phyloP scores from a whole-genome alignment of 1,140 invertebrate species.

The Rhopalosiphum padi region DNA sequence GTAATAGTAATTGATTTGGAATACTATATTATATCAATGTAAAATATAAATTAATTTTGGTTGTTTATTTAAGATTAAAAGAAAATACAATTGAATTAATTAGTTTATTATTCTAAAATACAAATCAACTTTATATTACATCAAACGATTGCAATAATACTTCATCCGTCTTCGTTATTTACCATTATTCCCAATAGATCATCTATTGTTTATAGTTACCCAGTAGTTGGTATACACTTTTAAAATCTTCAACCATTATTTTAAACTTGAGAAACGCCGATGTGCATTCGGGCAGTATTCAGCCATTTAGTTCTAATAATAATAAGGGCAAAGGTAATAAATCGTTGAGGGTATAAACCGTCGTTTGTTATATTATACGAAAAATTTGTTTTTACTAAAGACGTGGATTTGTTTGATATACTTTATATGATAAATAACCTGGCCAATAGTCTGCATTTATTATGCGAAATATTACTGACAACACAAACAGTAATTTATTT shows the following conservation, averaged over 20 bases:
- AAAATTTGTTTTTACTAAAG: conserved; percentile 5
- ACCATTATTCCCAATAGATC: neutral
- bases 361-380: neutral
- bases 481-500: conserved; percentile 33
- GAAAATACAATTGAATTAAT: neutral
- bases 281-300: neutral
- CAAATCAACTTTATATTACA: neutral
- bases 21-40: neutral
- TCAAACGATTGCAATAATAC: neutral
- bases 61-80: too few relatives aligned
- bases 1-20: neutral
- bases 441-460: neutral
- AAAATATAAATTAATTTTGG: neutral
- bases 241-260: neutral
- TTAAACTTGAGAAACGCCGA: neutral
- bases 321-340: conserved; percentile 19
- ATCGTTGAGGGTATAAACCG: neutral
- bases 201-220: neutral
- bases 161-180: neutral
- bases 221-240: neutral
- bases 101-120: neutral
- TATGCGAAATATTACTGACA: conserved; percentile 21
- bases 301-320: neutral
- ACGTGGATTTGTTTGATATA: conserved; percentile 3
- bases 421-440: conserved; percentile 30